These are phyloP conservation scores for Ceratina australensis DNA, from an alignment of 1,140 invertebrate genomes.

Conservation along the genomic window DNA sequence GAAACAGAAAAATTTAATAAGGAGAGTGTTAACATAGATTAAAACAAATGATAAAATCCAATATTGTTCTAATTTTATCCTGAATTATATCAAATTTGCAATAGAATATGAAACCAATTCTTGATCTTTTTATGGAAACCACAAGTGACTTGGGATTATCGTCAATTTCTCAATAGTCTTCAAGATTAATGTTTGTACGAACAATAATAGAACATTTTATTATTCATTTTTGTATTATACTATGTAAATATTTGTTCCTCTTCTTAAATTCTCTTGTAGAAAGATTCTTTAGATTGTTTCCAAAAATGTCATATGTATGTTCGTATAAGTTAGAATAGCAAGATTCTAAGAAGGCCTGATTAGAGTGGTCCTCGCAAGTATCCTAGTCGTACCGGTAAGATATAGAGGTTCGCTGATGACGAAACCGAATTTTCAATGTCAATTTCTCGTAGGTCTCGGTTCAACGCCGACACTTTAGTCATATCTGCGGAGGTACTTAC, in stretches of 20 bases:
- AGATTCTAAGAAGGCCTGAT: slow-evolving; percentile 8
- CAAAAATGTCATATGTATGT: neutral
- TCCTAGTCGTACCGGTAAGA: slow-evolving; percentile 24
- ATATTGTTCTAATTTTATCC: too few species aligned
- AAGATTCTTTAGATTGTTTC: neutral
- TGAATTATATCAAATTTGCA: too few species aligned
- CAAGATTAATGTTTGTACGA: neutral
- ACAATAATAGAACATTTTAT: neutral
- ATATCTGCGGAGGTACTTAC: slow-evolving; percentile 67
- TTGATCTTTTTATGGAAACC: too few species aligned
- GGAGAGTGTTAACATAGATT: too few species aligned
- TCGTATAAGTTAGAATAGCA: neutral
- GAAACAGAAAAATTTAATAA: neutral
- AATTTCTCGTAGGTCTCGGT: slow-evolving; percentile 65
- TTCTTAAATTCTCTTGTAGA: neutral
- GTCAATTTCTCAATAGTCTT: too few species aligned
- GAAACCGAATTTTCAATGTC: slow-evolving; percentile 61
- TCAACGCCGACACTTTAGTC: slow-evolving; percentile 55
- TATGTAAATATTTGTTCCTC: neutral
- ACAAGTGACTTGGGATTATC: too few species aligned
- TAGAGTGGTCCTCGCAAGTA: slow-evolving; percentile 5
- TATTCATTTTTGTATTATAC: neutral
- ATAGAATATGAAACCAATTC: too few species aligned
- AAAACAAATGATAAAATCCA: too few species aligned
- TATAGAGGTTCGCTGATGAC: slow-evolving; percentile 43